Evolutionary conservation across 2,797 vertebrate genomes (phyloP), one percentile per base, ranked within the genome.

Genomic region (Sebastes hubbsi): DNA sequence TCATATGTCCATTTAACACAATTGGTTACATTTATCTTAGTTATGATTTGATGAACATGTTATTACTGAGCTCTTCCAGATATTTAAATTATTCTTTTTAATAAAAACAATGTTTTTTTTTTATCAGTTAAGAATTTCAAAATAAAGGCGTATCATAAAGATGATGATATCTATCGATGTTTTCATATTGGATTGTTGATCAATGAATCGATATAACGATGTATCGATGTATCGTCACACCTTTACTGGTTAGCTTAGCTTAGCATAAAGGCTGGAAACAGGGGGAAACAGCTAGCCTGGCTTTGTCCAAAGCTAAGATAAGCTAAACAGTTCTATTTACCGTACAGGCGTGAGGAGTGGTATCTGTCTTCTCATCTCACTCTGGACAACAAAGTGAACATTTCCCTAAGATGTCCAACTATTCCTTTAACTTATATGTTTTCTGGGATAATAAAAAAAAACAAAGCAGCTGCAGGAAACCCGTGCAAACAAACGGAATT

Each of bases 141-240:
- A 42, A 42, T 42, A 16, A 42, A 42, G 38, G 38, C 14, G 14
- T 16, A 42, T 42, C 38, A 42, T 42, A 42, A 14, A 42, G 38
- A 0, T 38, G 36, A 42, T 42, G 38, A 42, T 42, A 42, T 42
- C 13, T 42, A 42, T 42, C 0, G 6, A 42, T 16, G 38, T 42
- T 0, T 42, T 42, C 38, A 0, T 16, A 42, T 42, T 18, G 42
- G 0, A 46, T 46, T 16, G 14, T 46, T 46, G 42, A 46, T 18
- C 14, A 46, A 16, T 46, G 0, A 46, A 46, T 46, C 0, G 6
- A 42, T 42, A 42, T 42, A 42, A 42, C 0, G 36, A 38, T 36
- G 34, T 38, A 42, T 42, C 38, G 38, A 42, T 42, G 38, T 42
- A 14, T 42, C 38, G 13, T 42, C 38, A 42, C 38, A 42, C 38